phyloP scores from a whole-genome alignment of 1,140 invertebrate species.

The Pteromalus puparum region DNA sequence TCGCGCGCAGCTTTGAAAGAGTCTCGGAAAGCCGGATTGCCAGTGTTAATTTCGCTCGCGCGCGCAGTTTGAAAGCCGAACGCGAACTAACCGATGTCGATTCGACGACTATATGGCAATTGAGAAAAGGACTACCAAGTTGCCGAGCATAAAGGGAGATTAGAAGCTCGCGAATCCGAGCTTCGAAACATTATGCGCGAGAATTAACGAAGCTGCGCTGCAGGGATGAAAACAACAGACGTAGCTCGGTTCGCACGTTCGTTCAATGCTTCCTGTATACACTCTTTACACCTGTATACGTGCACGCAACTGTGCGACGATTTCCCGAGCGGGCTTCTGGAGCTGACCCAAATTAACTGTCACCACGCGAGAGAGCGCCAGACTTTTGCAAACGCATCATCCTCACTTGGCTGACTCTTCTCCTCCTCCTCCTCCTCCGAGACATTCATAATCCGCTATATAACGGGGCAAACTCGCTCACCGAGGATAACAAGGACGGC shows the following conservation, averaged over 20 bases:
- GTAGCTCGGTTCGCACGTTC: background rate
- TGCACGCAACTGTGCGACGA: background rate
- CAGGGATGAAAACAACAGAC: background rate
- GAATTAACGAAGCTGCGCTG: background rate
- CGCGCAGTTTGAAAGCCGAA: background rate
- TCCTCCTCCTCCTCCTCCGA: background rate
- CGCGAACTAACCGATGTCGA: background rate
- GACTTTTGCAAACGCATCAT: background rate
- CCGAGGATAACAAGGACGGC: background rate
- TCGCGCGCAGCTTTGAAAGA: too few species aligned
- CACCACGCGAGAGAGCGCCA: background rate
- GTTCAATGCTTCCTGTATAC: background rate
- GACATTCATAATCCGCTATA: background rate
- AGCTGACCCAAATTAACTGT: constrained; percentile 1
- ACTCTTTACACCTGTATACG: background rate
- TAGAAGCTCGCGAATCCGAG: too few species aligned
- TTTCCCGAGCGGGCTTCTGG: background rate
- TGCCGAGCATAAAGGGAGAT: too few species aligned
- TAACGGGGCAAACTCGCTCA: background rate
- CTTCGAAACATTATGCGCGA: background rate
- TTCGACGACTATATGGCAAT: background rate
- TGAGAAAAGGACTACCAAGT: background rate
- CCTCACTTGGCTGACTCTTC: constrained; percentile 18
- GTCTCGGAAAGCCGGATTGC: too few species aligned
- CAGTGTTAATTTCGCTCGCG: too few species aligned